phyloP scores from a whole-genome alignment of 2,888 invertebrate species.

The Mesopsocus fuscifrons region DNA sequence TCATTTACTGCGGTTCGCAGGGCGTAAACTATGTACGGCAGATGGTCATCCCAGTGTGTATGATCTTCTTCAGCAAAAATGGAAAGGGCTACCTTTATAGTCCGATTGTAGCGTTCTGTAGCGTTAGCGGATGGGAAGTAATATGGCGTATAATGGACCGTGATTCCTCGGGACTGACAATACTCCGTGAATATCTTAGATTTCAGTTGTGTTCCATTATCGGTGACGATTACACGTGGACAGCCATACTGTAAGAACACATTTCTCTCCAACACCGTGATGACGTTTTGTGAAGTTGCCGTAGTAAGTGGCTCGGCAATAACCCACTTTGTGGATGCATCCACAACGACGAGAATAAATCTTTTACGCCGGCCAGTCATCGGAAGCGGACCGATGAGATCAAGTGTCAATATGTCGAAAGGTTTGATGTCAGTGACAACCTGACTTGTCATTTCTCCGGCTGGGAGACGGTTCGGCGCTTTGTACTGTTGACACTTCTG shows the following conservation, averaged over 20 bases:
- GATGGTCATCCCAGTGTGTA: slow-evolving; percentile 16
- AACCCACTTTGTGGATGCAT: slow-evolving; percentile 19
- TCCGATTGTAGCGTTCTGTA: slow-evolving; percentile 17
- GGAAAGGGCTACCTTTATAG: slow-evolving; percentile 16
- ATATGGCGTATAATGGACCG: neutral
- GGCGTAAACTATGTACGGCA: slow-evolving; percentile 16
- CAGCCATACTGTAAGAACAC: slow-evolving; percentile 16
- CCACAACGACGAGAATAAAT: slow-evolving; percentile 17
- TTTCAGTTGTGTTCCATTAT: slow-evolving; percentile 17
- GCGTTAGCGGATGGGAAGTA: neutral
- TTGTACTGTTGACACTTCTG: slow-evolving; percentile 14
- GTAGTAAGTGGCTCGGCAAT: slow-evolving; percentile 14
- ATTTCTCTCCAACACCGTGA: slow-evolving; percentile 12
- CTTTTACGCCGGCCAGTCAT: slow-evolving; percentile 12
- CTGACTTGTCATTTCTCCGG: slow-evolving; percentile 12
- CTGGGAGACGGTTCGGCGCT: slow-evolving; percentile 10
- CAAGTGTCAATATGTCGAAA: neutral
- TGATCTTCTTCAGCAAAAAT: slow-evolving; percentile 16
- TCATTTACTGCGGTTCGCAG: slow-evolving; percentile 15
- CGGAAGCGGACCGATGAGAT: slow-evolving; percentile 15
- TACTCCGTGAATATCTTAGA: slow-evolving; percentile 12
- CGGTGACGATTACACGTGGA: slow-evolving; percentile 15
- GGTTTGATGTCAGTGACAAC: neutral
- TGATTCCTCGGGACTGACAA: slow-evolving; percentile 10
- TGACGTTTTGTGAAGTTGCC: slow-evolving; percentile 14